These are phyloP conservation scores for Drosophila demipolita DNA, from an alignment of 2,888 invertebrate species.

Conservation along the genomic window DNA sequence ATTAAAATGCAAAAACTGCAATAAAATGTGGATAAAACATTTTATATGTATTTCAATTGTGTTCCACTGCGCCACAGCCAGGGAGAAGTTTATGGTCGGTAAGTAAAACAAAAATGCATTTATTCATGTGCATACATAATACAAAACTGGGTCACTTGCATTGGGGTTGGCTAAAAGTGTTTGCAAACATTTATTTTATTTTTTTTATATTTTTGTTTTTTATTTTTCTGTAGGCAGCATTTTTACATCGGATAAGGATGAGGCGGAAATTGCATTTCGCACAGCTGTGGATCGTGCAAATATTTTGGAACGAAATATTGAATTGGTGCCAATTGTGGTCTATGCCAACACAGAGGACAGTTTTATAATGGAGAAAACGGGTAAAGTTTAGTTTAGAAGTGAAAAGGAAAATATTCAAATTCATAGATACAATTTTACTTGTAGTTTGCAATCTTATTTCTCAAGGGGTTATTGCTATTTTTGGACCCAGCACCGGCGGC, in stretches of 20 bases:
- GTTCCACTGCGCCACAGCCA: constrained; percentile 36
- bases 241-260: constrained; percentile 86
- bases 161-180: constrained; percentile 39
- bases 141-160: constrained; percentile 61
- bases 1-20: constrained; percentile 21
- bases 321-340: constrained; percentile 78
- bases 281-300: constrained; percentile 86
- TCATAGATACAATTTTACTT: background rate
- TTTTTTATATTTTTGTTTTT: background rate
- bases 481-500: constrained; percentile 87
- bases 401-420: too few relatives aligned
- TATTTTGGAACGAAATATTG: constrained; percentile 82
- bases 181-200: constrained; percentile 1
- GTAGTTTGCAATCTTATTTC: constrained; percentile 89
- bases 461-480: constrained; percentile 90
- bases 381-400: constrained; percentile 52
- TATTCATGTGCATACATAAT: background rate
- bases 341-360: constrained; percentile 82
- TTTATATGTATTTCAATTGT: constrained; percentile 3
- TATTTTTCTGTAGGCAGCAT: constrained; percentile 82
- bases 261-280: constrained; percentile 87
- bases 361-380: constrained; percentile 83
- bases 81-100: constrained; percentile 72
- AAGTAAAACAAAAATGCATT: constrained; percentile 39
- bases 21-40: constrained; percentile 49